Percentiles rank a stretch among this genome's conserved stretches.
These are phyloP conservation scores for Tiphia femorata DNA, from an alignment of 2,888 invertebrate genomes.

Conservation along the genomic window DNA sequence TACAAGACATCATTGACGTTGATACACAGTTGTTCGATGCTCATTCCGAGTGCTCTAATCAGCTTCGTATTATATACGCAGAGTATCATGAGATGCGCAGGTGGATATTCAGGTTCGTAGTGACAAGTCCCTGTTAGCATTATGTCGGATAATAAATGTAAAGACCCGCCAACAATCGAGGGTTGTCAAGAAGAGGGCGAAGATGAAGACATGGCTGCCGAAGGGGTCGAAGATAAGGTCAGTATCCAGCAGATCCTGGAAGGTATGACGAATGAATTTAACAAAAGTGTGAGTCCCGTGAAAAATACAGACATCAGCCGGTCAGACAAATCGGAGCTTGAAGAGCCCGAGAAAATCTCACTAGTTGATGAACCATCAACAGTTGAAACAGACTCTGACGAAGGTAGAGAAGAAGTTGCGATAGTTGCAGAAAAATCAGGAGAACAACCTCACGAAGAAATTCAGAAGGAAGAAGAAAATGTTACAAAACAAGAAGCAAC, in stretches of 20 bases:
- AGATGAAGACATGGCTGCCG: conserved; percentile 30
- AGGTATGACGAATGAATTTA: conserved; percentile 67
- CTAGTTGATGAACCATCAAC: neutral
- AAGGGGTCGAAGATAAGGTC: conserved; percentile 55
- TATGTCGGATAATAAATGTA: conserved; percentile 49
- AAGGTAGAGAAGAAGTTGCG: neutral
- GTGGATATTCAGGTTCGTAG: neutral
- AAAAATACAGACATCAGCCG: conserved; percentile 36
- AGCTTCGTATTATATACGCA: neutral
- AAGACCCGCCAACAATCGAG: conserved; percentile 45
- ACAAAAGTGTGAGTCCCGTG: conserved; percentile 49
- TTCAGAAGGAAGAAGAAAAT: conserved; percentile 31
- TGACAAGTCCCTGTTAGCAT: conserved; percentile 6
- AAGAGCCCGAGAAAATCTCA: conserved; percentile 19
- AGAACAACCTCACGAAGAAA: conserved; percentile 21
- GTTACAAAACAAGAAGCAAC: conserved; percentile 32
- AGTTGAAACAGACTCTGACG: neutral
- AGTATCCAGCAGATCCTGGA: conserved; percentile 65
- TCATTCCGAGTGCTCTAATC: neutral
- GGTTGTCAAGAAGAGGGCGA: conserved; percentile 51
- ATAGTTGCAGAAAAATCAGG: conserved; percentile 6
- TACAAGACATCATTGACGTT: conserved; percentile 31
- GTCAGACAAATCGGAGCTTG: conserved; percentile 29
- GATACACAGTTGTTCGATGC: neutral
- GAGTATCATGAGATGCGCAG: neutral